Base-by-base conservation (phyloP, 2,113 vertebrate species). In the Leuciscus idus region DNA sequence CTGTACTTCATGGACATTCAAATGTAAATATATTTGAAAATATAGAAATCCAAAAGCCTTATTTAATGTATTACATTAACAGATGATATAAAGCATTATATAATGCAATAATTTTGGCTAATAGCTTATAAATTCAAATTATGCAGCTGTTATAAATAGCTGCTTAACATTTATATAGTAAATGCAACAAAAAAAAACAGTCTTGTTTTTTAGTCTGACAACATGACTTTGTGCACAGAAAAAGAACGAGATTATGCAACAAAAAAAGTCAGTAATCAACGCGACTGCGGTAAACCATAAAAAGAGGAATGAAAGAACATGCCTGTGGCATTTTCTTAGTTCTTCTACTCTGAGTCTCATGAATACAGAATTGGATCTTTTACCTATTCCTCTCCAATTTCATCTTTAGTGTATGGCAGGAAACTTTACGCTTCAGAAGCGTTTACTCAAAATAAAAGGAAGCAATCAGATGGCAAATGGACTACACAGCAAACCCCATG, bases 391-490 rank as follows among this genome's bases (percentile, higher is more conserved):
- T 57, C 30, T 59, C 10, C 19, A 36, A 57, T 78, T 57, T 36
- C 11, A 39, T 59, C 30, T 36, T 59, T 21, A 39, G 30, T 6
- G 77, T 39, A 59, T 61, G 5, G 21, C 10, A 61, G 11, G 11
- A 79, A 46, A 48, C 23, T 74, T 74, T 26, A 48, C 11, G 3
- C 72, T 28, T 36, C 33, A 61, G 79, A 81, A 28, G 23, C 59
- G 9, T 48, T 64, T 81, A 81, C 43, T 30, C n/a, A 50, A 81
- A 66, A 81, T 75, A 80, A 26, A 43, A 46, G 10, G n/a, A 28
- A 59, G 30, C 30, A 57, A 39, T 79, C 48, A 79, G 6, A 57
- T 36, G 28, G 50, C 26, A 26, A 59, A 59, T 17, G 43, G 72
- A 26, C 23, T 48, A 26, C 39, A 74, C 23, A 48, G 23, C 12